Evolutionary conservation across 64 coral and sea anemone genomes (phyloP).

Genomic region (Pocillopora damicornis): DNA sequence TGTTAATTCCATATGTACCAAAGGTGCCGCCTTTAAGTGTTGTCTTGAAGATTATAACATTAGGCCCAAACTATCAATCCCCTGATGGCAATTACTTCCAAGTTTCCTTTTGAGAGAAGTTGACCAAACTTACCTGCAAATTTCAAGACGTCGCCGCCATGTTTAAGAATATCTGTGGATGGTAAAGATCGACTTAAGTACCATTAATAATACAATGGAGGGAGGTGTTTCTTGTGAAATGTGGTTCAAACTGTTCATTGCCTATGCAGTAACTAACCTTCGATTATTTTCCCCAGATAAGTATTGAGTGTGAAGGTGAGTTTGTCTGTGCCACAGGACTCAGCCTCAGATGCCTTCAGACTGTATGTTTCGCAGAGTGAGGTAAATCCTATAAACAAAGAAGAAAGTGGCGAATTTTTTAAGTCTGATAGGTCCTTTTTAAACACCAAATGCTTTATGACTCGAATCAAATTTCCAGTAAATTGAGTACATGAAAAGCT

Average conservation of each 20-base stretch:
- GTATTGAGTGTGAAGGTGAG: slow-evolving; percentile 86
- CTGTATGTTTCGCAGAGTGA: slow-evolving; percentile 90
- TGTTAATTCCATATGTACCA: no score
- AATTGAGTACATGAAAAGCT: neutral
- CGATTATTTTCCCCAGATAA: slow-evolving; percentile 95
- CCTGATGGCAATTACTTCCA: neutral
- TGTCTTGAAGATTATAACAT: no score
- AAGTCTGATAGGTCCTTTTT: neutral
- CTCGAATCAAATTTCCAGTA: neutral
- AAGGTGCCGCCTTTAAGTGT: no score
- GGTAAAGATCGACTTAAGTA: neutral
- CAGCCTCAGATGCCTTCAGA: slow-evolving; percentile 34
- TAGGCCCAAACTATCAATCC: no score
- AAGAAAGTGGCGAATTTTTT: neutral
- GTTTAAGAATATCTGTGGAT: slow-evolving; percentile 80
- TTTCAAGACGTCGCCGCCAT: slow-evolving; percentile 95
- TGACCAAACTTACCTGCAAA: slow-evolving; percentile 75
- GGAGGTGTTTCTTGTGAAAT: neutral
- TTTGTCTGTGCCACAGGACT: slow-evolving; percentile 86
- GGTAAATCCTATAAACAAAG: slow-evolving; percentile 71
- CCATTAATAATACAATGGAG: neutral
- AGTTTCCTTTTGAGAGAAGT: neutral
- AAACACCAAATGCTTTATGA: no score
- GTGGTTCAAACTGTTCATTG: neutral
- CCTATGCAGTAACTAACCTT: slow-evolving; percentile 45